Evolutionary conservation across 2,888 invertebrate species (phyloP).

Genomic region (Tipula confusa): DNA sequence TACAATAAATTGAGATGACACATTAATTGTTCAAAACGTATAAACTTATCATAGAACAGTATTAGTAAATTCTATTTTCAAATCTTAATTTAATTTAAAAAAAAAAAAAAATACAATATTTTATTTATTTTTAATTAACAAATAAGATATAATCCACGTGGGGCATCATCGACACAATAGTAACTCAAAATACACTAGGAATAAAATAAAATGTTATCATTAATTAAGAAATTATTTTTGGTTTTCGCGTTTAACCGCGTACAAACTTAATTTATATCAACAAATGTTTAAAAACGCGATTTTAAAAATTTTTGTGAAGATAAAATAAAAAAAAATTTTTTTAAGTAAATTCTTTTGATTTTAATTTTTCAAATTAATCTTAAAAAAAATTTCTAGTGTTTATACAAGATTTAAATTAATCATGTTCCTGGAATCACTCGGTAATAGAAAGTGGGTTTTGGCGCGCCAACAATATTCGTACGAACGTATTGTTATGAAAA

Average conservation of each 20-base stretch:
- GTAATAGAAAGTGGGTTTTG: background rate
- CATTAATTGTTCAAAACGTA: background rate
- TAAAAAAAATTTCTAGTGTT: background rate
- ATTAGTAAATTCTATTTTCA: background rate
- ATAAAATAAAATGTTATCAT: background rate
- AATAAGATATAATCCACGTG: background rate
- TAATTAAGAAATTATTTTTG: background rate
- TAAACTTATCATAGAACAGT: background rate
- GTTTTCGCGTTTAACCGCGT: background rate
- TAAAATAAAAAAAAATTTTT: background rate
- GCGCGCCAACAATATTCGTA: background rate
- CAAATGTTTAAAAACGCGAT: constrained; percentile 5
- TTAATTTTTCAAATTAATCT: background rate
- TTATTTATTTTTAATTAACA: no score
- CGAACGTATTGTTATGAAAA: background rate
- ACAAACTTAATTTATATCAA: background rate
- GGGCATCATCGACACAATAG: background rate
- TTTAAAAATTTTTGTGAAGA: background rate
- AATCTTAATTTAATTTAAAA: background rate
- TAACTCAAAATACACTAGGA: background rate
- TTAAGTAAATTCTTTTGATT: background rate
- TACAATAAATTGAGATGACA: background rate
- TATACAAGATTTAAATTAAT: background rate
- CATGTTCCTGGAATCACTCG: background rate
- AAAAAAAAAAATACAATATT: background rate